Base-by-base conservation (phyloP, 2,888 invertebrate species). In the Penaeus monodon region DNA sequence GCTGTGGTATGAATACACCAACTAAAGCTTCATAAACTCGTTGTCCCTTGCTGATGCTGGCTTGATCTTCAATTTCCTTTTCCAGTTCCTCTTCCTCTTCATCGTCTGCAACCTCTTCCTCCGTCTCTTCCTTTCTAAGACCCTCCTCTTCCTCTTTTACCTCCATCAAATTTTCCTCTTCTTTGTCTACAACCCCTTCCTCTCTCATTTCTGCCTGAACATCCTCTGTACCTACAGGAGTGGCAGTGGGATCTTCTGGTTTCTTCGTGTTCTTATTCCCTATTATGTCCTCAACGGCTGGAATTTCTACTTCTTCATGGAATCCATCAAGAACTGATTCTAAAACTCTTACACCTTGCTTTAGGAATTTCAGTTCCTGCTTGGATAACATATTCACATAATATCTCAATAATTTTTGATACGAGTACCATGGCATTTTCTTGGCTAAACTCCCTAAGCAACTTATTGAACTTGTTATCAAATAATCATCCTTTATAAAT, bases 391-490 rank as follows among this genome's bases (percentile, higher is more conserved):
- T 95, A 85, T 94, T 94, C 65, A 99, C 93, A 92, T 97, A 98
- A 91, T 95, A 94, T 91, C 96, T 96, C 7, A 99, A 93, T 65
- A 98, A 94, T 0, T 95, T 94, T 91, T 97, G 96, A 91, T 99
- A 99, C 88, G 96, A 96, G 91, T 96, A 95, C 99, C 99, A 99
- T 0, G 98, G 96, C 65, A 98, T 93, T 79, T 96, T 93, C 91
- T 94, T 94, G 91, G 97, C 96, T 83, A 96, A 95, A 0, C 95
- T 94, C 0, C 96, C 95, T 14, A 98, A 93, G 86, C 85, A 88
- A 76, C 97, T 96, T 89, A 98, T 96, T 0, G 97, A 96, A 0
- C 96, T 96, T 92, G 98, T 97, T 77, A 98, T 93, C 0, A 98
- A 93, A 44, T 95, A 95, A 91, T 97, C 96, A 91, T 97, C 96